phyloP scores from a whole-genome alignment of 2,797 vertebrate genomes.

The Muraenolepis orangiensis region DNA sequence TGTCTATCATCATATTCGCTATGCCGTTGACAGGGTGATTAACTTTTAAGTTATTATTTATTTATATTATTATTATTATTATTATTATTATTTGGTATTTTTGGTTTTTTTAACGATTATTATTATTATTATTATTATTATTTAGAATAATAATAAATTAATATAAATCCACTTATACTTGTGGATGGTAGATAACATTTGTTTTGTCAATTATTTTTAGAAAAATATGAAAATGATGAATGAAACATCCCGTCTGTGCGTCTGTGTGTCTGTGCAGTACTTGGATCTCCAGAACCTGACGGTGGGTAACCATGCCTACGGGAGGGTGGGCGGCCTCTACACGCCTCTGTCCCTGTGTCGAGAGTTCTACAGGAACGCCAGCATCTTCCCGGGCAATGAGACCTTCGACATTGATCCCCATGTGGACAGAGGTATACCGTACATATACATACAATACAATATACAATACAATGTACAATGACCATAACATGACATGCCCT shows the following conservation, averaged over 20 bases:
- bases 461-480: no score
- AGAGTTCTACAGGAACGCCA: constrained; percentile 82
- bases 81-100: no score
- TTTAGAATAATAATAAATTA: no score
- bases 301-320: constrained; percentile 85
- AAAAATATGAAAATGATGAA: no score
- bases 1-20: constrained; percentile 83
- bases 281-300: constrained; percentile 80
- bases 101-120: no score
- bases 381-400: constrained; percentile 81
- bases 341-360: constrained; percentile 83
- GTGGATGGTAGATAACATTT: no score
- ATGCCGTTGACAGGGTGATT: constrained; percentile 80
- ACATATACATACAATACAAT: no score
- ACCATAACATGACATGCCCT: no score
- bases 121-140: background rate
- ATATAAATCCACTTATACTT: no score
- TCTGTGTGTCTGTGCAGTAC: constrained; percentile 69
- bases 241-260: background rate
- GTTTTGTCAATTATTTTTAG: no score
- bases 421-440: constrained; percentile 82
- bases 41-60: no score
- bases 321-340: constrained; percentile 62
- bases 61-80: background rate
- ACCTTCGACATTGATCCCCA: constrained; percentile 89